These are phyloP conservation scores for Andrena minutula DNA, from an alignment of 2,888 invertebrate genomes.

Conservation along the genomic window DNA sequence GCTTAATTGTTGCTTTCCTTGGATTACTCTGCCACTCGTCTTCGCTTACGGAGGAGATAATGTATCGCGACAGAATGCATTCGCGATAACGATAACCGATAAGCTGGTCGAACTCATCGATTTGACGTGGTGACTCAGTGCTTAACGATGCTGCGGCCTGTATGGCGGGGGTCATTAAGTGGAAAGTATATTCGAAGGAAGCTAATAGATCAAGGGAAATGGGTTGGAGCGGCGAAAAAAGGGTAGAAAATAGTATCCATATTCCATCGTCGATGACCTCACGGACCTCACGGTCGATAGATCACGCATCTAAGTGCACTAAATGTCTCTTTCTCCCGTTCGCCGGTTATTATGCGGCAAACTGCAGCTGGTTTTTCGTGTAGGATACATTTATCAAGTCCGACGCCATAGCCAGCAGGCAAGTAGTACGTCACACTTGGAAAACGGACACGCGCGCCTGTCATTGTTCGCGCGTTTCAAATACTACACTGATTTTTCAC, in stretches of 20 bases:
- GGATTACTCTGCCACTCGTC: too few relatives aligned
- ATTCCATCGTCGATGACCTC: slow-evolving; percentile 65
- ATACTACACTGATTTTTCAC: slow-evolving; percentile 15
- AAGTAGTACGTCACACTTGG: slow-evolving; percentile 51
- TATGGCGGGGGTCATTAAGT: slow-evolving; percentile 51
- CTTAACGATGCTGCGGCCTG: slow-evolving; percentile 29
- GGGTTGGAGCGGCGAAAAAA: slow-evolving; percentile 72
- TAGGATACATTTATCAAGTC: slow-evolving; percentile 69
- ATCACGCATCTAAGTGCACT: slow-evolving; percentile 78
- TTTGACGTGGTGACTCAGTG: background rate
- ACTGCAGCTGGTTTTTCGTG: slow-evolving; percentile 65
- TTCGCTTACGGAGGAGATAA: background rate
- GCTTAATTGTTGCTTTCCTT: too few relatives aligned
- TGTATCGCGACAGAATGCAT: background rate
- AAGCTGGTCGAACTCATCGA: background rate
- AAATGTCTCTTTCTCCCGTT: slow-evolving; percentile 76
- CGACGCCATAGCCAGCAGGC: slow-evolving; percentile 67
- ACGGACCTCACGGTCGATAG: slow-evolving; percentile 71
- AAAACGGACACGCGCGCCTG: slow-evolving; percentile 31
- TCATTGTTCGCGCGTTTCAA: slow-evolving; percentile 5
- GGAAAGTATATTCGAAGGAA: slow-evolving; percentile 60
- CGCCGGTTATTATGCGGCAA: slow-evolving; percentile 74
- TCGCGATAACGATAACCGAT: background rate
- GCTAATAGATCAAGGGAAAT: slow-evolving; percentile 75
- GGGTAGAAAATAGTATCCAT: slow-evolving; percentile 65